Evolutionary conservation across 2,888 invertebrate genomes (phyloP), one percentile per base, ranked within the genome.

Genomic region (Acanthopleura granulata): DNA sequence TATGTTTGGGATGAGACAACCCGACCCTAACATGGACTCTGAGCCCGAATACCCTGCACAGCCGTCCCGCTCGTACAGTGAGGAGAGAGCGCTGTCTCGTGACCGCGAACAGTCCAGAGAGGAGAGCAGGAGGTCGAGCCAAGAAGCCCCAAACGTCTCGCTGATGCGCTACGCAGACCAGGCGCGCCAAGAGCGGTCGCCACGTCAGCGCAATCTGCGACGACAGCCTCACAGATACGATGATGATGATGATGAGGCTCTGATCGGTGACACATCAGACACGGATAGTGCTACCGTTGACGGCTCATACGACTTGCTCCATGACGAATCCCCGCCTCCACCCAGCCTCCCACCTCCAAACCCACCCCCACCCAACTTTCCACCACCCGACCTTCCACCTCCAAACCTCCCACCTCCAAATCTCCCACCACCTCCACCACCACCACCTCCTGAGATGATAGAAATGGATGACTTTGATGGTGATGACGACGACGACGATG

Each of bases 1-100:
- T 75, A 83, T 87, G 75, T 84, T 86, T 74, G 86, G 87, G 11
- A 78, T 81, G 18, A 78, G 80, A 18, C 79, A 77, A 27, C 84
- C 82, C 51, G 80, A 83, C 18, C 83, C 82, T 22, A 84, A 86
- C 49, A 77, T 76, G 40, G 83, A 84, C 27, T 73, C 82, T 1
- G 82, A 83, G 69, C 25, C 79, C 77, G 29, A 62, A 66, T 71
- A 73, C 74, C 25, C 50, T 62, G 9, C 74, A 74, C 25, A 75
- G 72, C 22, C 78, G 74, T 29, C 80, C 79, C 22, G 80, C 78
- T 25, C 76, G 76, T 49, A 70, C 72, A 49, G 74, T 74, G 16
- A 78, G 75, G 30, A 76, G 74, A 50, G 73, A 74, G n/a, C 76
- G 69, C 62, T 61, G 57, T n/a, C 74, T 49, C 49, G 72, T 66